Percentiles rank a stretch among this genome's conserved stretches.
phyloP scores from a whole-genome alignment of 2,113 vertebrate genomes.

The Cygnus buccinator region DNA sequence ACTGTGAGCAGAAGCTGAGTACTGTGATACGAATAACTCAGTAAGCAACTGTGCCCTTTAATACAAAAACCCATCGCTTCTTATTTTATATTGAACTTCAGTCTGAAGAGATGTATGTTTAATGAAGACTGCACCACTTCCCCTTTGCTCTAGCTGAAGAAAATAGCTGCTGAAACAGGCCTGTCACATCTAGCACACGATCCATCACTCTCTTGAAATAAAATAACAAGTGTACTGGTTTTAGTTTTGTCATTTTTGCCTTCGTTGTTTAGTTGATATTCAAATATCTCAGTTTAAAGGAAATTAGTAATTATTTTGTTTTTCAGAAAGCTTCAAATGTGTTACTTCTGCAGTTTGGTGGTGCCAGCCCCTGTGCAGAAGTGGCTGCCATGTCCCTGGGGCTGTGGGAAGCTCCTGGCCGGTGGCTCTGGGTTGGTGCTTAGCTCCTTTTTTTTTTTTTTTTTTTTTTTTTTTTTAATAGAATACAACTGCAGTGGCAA shows the following conservation, averaged over 20 bases:
- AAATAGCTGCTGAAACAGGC: background rate
- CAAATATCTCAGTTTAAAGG: background rate
- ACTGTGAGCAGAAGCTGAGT: background rate
- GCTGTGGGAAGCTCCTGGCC: background rate
- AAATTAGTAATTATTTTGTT: background rate
- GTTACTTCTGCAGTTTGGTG: background rate
- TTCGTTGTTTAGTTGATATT: background rate
- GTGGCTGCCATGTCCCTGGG: background rate
- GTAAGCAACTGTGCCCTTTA: background rate
- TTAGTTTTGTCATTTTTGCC: background rate
- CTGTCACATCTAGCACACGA: background rate
- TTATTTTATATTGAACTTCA: background rate
- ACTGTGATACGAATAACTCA: background rate
- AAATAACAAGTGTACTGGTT: background rate
- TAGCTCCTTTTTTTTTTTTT: background rate
- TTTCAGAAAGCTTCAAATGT: background rate
- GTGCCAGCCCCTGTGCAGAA: background rate
- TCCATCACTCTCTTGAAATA: background rate
- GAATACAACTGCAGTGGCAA: background rate
- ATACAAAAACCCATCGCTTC: background rate
- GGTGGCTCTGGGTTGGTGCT: background rate
- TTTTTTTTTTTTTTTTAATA: background rate
- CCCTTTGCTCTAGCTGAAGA: background rate
- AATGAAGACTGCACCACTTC: background rate
- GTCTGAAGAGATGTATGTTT: background rate